A percentile compares a stretch with the other conserved stretches of the same genome.
Conservation (phyloP, 64 coral and sea anemone species). For the Montipora sp. region DNA sequence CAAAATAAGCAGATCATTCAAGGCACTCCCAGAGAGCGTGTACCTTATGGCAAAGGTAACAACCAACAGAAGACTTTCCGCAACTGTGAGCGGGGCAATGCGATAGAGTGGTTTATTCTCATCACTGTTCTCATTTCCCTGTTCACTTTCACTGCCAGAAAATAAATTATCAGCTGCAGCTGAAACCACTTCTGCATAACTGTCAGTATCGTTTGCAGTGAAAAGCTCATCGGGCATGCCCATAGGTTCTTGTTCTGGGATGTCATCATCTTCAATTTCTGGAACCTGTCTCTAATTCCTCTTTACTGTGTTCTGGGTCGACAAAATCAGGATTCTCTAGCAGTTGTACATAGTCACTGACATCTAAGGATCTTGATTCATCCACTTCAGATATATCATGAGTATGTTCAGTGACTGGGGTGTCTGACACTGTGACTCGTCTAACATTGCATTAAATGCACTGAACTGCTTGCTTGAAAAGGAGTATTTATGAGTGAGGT, state of each 20-base stretch:
- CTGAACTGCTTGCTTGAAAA: background rate
- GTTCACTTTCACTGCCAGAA: background rate
- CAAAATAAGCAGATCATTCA: conserved; percentile 13
- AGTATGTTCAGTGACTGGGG: background rate
- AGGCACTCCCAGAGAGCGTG: conserved; percentile 4
- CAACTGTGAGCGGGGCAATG: conserved; percentile 29
- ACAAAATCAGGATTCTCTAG: background rate
- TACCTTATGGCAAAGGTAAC: conserved; percentile 22
- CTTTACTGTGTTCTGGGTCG: background rate
- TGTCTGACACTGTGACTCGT: background rate
- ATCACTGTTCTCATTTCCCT: background rate
- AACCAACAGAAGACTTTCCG: conserved; percentile 17
- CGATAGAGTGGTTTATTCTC: conserved; percentile 19
- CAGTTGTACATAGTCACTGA: background rate
- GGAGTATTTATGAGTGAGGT: background rate
- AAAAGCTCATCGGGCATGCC: background rate
- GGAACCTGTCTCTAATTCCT: conserved; percentile 14
- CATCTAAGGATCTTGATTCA: background rate
- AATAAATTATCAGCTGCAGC: background rate
- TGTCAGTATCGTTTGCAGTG: background rate
- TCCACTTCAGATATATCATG: background rate
- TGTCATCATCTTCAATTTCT: conserved; percentile 8
- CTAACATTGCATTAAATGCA: background rate
- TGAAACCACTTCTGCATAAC: background rate
- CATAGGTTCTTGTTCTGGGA: background rate